These are phyloP conservation scores for Sarcophaga rosellei DNA, from an alignment of 2,888 invertebrate species.

Conservation along the genomic window DNA sequence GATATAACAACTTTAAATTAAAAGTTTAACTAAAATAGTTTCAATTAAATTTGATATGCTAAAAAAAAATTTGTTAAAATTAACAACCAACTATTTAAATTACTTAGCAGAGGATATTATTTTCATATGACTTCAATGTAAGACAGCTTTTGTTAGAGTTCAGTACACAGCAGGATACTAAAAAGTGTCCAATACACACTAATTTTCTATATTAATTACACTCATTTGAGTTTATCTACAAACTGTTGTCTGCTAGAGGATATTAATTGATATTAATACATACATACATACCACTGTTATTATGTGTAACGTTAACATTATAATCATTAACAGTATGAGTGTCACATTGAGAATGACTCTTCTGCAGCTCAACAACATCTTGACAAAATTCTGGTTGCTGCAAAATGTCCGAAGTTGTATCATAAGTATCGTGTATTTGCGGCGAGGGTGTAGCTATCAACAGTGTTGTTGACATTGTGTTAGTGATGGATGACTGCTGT, in stretches of 20 bases:
- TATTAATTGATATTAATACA: neutral
- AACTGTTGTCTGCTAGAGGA: neutral
- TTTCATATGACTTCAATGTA: no score
- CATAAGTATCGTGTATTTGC: neutral
- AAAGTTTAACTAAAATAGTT: no score
- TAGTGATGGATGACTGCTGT: neutral
- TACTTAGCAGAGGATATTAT: no score
- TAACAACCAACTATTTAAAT: no score
- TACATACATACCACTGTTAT: neutral
- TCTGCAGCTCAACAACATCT: neutral
- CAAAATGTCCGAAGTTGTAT: neutral
- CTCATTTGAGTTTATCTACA: neutral
- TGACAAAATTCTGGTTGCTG: neutral
- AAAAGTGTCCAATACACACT: no score
- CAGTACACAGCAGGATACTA: no score
- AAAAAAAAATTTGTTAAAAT: no score
- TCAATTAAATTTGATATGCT: no score
- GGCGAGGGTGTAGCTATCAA: neutral
- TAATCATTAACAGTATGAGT: neutral
- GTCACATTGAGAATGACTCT: neutral
- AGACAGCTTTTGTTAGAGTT: no score
- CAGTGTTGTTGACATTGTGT: conserved; percentile 22
- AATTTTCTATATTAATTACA: neutral
- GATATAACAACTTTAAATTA: no score
- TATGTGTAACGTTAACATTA: neutral